Evolutionary conservation across 2,888 invertebrate species (phyloP).

Genomic region (Opisthograptis luteolata): DNA sequence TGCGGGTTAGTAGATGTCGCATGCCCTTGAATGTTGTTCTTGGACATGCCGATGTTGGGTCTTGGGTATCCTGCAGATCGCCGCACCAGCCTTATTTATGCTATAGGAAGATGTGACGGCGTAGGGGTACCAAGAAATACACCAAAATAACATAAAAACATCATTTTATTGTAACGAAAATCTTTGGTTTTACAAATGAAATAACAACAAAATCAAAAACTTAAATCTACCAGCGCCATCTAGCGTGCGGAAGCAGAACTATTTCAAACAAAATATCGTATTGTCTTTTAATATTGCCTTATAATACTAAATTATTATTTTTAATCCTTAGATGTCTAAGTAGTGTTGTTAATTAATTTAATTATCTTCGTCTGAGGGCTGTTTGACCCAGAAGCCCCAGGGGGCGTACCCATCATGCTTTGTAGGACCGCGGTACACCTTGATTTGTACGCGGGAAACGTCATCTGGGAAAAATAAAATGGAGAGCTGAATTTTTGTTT

Average conservation of each 20-base stretch:
- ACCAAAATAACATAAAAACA: neutral
- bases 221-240: slow-evolving; percentile 20
- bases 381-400: slow-evolving; percentile 90
- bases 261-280: no score
- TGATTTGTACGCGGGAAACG: slow-evolving; percentile 87
- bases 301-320: neutral
- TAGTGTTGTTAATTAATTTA: neutral
- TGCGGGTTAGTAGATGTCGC: no score
- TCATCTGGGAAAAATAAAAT: slow-evolving; percentile 70
- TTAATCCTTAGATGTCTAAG: neutral
- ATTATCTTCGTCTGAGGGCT: slow-evolving; percentile 84
- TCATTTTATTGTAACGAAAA: slow-evolving; percentile 9
- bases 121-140: neutral
- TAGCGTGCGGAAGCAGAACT: slow-evolving; percentile 7
- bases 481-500: neutral
- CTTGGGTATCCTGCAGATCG: no score
- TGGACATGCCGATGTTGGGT: no score
- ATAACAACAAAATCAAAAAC: slow-evolving; percentile 16
- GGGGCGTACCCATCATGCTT: slow-evolving; percentile 87
- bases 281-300: neutral
- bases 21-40: no score
- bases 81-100: no score
- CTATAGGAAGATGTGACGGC: no score
- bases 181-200: slow-evolving; percentile 44
- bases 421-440: slow-evolving; percentile 89